Percentiles rank a stretch among this genome's conserved stretches.
phyloP scores from a whole-genome alignment of 2,888 invertebrate species.

The Lottia scabra region DNA sequence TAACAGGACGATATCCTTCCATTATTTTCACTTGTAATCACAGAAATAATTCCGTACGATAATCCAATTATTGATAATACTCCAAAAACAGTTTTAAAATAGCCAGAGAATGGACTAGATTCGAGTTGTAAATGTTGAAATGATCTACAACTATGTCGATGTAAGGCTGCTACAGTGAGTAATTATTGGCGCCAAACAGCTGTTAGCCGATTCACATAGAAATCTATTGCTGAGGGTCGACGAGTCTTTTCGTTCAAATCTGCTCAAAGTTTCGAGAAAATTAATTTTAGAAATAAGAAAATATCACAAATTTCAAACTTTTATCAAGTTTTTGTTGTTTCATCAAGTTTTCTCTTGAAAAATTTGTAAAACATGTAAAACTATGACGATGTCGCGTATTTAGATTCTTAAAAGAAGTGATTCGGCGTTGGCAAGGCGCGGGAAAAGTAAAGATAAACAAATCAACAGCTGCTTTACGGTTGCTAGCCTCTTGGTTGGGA shows the following conservation, averaged over 20 bases:
- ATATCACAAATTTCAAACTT: not conserved
- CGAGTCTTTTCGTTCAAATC: not conserved
- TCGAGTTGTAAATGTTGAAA: not conserved
- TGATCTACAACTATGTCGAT: slow-evolving; percentile 51
- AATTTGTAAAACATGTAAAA: slow-evolving; percentile 36
- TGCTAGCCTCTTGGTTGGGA: slow-evolving; percentile 50
- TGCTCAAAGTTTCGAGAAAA: not conserved
- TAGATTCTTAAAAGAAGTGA: slow-evolving; percentile 34
- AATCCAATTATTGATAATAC: slow-evolving; percentile 11
- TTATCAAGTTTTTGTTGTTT: too few relatives aligned
- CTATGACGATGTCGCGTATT: slow-evolving; percentile 45
- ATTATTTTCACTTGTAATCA: slow-evolving; percentile 31
- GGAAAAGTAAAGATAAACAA: slow-evolving; percentile 63
- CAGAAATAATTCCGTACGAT: slow-evolving; percentile 8
- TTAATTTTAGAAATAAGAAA: not conserved
- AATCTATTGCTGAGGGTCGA: slow-evolving; percentile 20
- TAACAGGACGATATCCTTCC: slow-evolving; percentile 47
- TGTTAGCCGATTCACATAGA: slow-evolving; percentile 57
- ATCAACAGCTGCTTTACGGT: slow-evolving; percentile 59
- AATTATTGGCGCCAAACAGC: slow-evolving; percentile 68
- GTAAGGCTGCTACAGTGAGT: slow-evolving; percentile 63
- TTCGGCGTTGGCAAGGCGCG: slow-evolving; percentile 63
- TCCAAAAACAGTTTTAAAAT: not conserved
- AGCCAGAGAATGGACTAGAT: not conserved
- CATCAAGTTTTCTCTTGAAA: not conserved